Evolutionary conservation across 2,888 invertebrate genomes (phyloP).

Genomic region (Ernsta delagoae): DNA sequence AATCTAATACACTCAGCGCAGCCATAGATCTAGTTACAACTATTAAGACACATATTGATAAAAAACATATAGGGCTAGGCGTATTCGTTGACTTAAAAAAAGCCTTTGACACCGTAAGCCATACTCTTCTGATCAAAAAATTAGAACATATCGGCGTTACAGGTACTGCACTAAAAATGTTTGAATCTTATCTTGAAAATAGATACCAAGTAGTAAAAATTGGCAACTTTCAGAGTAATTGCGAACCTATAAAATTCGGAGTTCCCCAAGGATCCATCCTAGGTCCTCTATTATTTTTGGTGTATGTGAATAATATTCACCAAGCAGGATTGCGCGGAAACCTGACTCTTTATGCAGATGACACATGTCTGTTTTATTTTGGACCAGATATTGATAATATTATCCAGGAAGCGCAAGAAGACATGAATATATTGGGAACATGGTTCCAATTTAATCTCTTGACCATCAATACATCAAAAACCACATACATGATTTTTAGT

Average conservation of each 20-base stretch:
- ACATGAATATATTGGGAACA: not conserved
- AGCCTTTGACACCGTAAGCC: not conserved
- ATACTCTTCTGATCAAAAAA: not conserved
- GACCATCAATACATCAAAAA: conserved; percentile 6
- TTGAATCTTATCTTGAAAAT: not conserved
- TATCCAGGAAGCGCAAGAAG: conserved; percentile 5
- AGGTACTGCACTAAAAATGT: not conserved
- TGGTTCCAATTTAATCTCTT: conserved; percentile 18
- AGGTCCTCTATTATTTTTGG: not conserved
- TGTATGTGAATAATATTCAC: not conserved
- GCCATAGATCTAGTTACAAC: not conserved
- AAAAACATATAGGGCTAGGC: not conserved
- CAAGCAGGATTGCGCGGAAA: not conserved
- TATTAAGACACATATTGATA: not conserved
- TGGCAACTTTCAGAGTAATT: not conserved
- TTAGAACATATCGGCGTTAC: not conserved
- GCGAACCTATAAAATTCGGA: not conserved
- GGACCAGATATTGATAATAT: not conserved
- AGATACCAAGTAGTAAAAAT: not conserved
- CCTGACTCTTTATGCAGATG: conserved; percentile 15
- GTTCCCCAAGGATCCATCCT: not conserved
- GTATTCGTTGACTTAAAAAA: not conserved
- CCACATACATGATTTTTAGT: conserved; percentile 1
- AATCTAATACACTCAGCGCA: not conserved
- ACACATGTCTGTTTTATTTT: conserved; percentile 17